Evolutionary conservation across 2,888 invertebrate genomes (phyloP), one percentile per base, ranked within the genome.

Genomic region (Cephalotes varians): DNA sequence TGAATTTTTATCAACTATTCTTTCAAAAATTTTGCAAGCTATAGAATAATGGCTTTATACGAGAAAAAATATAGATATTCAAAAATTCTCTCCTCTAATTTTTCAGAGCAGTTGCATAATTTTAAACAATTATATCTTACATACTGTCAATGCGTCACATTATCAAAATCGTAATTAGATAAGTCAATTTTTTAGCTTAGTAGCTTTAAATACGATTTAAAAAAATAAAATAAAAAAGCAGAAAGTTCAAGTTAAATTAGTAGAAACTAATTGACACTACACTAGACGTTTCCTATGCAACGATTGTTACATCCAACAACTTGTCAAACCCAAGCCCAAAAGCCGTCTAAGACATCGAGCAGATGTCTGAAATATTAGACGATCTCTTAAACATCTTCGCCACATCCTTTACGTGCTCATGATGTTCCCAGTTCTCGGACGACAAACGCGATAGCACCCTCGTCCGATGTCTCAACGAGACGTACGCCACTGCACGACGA

Each of bases 401-500:
- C 37, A 40, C 37, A 28, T 51, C 40, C 47, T 74, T 80, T 25
- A 15, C 9, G 64, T 21, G 15, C 21, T 31, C 56, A 18, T 12
- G 12, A 56, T 58, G 37, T 37, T 62, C 40, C 21, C 62, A 21
- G 37, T 62, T 62, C 56, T 49, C 56, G 40, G 44, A 56, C 56
- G 69, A 69, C 69, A 69, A 69, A n/a, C 34, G 40, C 44, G 76
- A 51, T 37, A 56, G 71, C 77, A 79, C 71, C 69, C 69, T 79
- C 56, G 71, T 69, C 56, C 56, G 56, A 56, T 21, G 67, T 77
- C 77, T 77, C 77, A 21, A 71, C 9, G 81, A 44, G 77, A 79
- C 67, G 65, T 83, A 88, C 90, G 90, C 90, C 90, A 87, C 54
- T 90, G 90, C 37, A 7, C 62, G 79, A 84, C 73, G 90, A 90